phyloP scores from a whole-genome alignment of 2,888 invertebrate species.

The Tetheella fluctuosa region DNA sequence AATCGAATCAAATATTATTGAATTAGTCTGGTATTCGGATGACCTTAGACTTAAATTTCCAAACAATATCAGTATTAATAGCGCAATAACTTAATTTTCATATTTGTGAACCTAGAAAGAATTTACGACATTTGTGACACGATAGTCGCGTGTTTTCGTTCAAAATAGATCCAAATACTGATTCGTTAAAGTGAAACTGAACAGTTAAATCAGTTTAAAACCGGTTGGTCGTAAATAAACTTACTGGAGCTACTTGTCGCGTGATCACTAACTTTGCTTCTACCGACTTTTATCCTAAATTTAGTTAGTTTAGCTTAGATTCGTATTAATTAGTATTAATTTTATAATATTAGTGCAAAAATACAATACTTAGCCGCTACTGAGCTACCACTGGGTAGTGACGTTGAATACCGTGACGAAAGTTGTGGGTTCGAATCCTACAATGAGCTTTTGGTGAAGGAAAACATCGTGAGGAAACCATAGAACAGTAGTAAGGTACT shows the following conservation, averaged over 20 bases:
- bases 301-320: background rate
- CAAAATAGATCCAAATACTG: slow-evolving; percentile 37
- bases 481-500: too few relatives aligned
- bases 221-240: slow-evolving; percentile 35
- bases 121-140: slow-evolving; percentile 25
- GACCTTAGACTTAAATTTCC: background rate
- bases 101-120: slow-evolving; percentile 19
- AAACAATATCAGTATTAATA: background rate
- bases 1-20: slow-evolving; percentile 23
- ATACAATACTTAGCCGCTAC: background rate
- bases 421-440: too few relatives aligned
- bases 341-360: background rate
- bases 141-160: slow-evolving; percentile 42
- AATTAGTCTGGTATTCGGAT: background rate
- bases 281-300: slow-evolving; percentile 3
- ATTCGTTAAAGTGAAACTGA: slow-evolving; percentile 54
- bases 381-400: too few relatives aligned
- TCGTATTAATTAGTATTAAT: background rate
- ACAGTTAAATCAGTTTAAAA: slow-evolving; percentile 55
- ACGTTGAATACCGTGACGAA: too few relatives aligned
- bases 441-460: too few relatives aligned
- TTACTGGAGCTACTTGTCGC: slow-evolving; percentile 34
- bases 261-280: slow-evolving; percentile 38
- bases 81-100: slow-evolving; percentile 7
- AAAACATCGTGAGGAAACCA: too few relatives aligned